Evolutionary conservation across 2,888 invertebrate species (phyloP).

Genomic region (Ectropis crepuscularia): DNA sequence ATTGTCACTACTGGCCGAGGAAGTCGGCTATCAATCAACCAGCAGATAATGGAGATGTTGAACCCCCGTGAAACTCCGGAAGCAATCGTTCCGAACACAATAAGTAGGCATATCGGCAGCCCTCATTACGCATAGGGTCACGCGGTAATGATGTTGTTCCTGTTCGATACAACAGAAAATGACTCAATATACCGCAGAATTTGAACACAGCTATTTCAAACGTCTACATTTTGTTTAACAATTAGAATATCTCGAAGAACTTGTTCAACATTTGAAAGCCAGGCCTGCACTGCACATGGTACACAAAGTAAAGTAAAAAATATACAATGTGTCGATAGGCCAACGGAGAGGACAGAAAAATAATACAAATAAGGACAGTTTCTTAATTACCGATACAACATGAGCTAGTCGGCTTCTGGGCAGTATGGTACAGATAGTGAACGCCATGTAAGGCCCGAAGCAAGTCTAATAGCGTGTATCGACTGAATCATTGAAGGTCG

Average conservation of each 20-base stretch:
- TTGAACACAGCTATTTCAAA: too few relatives aligned
- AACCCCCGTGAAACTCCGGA: constrained; percentile 70
- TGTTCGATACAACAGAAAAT: constrained; percentile 24
- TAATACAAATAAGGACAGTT: constrained; percentile 14
- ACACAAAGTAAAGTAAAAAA: background rate
- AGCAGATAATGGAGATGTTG: constrained; percentile 74
- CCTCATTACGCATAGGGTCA: constrained; percentile 37
- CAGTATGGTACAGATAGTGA: constrained; percentile 24
- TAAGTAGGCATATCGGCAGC: constrained; percentile 38
- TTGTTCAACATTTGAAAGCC: background rate
- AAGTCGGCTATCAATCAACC: constrained; percentile 78
- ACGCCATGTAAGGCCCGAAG: constrained; percentile 39
- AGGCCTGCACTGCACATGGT: background rate
- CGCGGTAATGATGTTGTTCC: constrained; percentile 33
- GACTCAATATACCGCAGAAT: background rate
- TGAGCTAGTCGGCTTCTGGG: constrained; percentile 17
- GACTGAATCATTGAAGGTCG: constrained; percentile 46
- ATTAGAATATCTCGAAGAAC: background rate
- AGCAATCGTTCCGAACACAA: constrained; percentile 56
- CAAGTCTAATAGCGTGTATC: constrained; percentile 25
- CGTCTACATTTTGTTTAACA: too few relatives aligned
- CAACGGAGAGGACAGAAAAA: constrained; percentile 11
- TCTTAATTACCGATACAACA: constrained; percentile 10
- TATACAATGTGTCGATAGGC: constrained; percentile 3
- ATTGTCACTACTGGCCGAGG: constrained; percentile 63